Percentiles rank a stretch among this genome's conserved stretches.
phyloP scores from a whole-genome alignment of 2,888 invertebrate species.

The Monoplex corrugatus region DNA sequence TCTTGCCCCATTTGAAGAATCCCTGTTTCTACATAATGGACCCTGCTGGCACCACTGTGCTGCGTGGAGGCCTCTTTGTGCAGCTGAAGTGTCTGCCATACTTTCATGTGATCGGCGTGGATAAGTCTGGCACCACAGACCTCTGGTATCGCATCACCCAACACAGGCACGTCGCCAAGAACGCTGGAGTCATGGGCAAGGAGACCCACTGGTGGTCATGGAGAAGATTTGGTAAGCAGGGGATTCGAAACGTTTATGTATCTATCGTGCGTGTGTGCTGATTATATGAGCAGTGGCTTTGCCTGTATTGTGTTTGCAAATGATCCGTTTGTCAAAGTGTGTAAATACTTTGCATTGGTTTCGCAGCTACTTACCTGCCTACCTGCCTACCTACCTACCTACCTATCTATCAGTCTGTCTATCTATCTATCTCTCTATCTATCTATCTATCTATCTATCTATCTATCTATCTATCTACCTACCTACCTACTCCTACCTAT shows the following conservation, averaged over 20 bases:
- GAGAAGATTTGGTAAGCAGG: conserved; percentile 58
- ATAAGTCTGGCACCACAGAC: conserved; percentile 64
- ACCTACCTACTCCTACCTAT: no score
- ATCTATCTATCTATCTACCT: no score
- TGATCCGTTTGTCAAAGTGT: no score
- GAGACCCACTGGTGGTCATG: conserved; percentile 66
- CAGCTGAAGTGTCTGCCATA: conserved; percentile 60
- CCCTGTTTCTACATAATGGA: conserved; percentile 60
- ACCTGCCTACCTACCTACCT: no score
- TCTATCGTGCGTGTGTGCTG: no score
- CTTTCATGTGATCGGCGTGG: conserved; percentile 62
- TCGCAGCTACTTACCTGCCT: no score
- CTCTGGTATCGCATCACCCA: conserved; percentile 57
- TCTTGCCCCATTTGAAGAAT: conserved; percentile 59
- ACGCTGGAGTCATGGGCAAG: conserved; percentile 56
- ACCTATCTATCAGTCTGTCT: no score
- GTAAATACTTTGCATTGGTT: no score
- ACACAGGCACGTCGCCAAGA: conserved; percentile 55
- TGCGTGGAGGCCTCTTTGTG: not conserved
- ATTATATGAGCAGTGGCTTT: no score
- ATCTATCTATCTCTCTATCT: no score
- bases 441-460: no score
- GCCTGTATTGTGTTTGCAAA: no score
- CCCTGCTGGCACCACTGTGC: not conserved
- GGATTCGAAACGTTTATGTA: not conserved